phyloP scores from a whole-genome alignment of 2,113 vertebrate genomes.

The Notothenia rossii region DNA sequence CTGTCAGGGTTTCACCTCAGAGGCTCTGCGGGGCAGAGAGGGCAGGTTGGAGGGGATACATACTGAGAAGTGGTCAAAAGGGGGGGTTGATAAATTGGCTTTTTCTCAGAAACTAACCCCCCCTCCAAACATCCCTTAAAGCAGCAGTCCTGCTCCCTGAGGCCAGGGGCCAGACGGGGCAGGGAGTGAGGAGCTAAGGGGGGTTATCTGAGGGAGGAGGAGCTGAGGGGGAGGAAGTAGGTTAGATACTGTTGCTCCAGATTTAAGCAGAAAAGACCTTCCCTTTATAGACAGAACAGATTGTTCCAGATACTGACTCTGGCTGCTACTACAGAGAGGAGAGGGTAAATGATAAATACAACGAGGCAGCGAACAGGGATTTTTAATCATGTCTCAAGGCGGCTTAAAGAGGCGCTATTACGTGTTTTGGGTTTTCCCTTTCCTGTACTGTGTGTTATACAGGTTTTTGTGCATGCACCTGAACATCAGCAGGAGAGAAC shows the following conservation, averaged over 20 bases:
- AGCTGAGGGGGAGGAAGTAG: constrained; percentile 4
- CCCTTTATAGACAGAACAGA: constrained; percentile 50
- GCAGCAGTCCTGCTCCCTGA: constrained; percentile 6
- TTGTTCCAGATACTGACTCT: constrained; percentile 50
- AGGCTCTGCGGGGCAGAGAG: constrained; percentile 9
- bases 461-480: too few relatives aligned
- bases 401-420: background rate
- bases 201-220: constrained; percentile 18
- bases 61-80: background rate
- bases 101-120: background rate
- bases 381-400: background rate
- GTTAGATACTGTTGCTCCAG: constrained; percentile 46
- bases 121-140: background rate
- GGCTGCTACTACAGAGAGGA: background rate
- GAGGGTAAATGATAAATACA: constrained; percentile 5
- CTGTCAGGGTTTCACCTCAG: constrained; percentile 4
- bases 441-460: too few relatives aligned
- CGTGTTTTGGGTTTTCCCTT: too few relatives aligned
- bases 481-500: too few relatives aligned
- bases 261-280: constrained; percentile 46
- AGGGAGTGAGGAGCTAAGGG: background rate
- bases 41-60: constrained; percentile 12
- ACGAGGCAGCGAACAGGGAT: background rate
- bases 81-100: constrained; percentile 30
- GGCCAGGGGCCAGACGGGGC: constrained; percentile 15